These are phyloP conservation scores for Brassicogethes aeneus DNA, from an alignment of 2,888 invertebrate genomes.

Conservation along the genomic window DNA sequence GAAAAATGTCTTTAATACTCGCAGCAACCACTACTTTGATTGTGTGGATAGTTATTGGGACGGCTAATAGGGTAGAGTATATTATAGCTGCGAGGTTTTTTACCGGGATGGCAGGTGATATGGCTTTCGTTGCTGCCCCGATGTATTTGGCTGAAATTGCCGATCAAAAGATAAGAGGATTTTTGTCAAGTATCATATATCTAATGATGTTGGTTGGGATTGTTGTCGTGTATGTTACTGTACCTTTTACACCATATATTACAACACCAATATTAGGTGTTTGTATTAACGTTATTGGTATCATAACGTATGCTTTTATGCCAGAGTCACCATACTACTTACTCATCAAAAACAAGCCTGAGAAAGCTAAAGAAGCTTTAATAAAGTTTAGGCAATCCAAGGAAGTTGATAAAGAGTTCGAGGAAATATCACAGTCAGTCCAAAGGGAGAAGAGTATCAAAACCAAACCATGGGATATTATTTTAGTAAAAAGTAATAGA, in stretches of 20 bases:
- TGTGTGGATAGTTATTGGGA: slow-evolving; percentile 34
- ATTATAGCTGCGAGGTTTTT: slow-evolving; percentile 34
- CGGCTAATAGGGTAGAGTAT: slow-evolving; percentile 28
- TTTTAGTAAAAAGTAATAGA: slow-evolving; percentile 32
- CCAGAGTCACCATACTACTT: slow-evolving; percentile 38
- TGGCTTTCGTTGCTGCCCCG: slow-evolving; percentile 35
- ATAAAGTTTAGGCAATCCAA: slow-evolving; percentile 24
- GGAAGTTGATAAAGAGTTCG: slow-evolving; percentile 30
- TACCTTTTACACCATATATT: slow-evolving; percentile 31
- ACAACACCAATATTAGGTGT: slow-evolving; percentile 32
- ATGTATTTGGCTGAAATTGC: slow-evolving; percentile 39
- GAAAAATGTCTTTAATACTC: slow-evolving; percentile 32
- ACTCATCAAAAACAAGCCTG: slow-evolving; percentile 27
- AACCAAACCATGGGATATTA: slow-evolving; percentile 30
- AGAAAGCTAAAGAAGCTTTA: slow-evolving; percentile 29
- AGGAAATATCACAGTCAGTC: slow-evolving; percentile 32
- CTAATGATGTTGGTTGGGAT: slow-evolving; percentile 35
- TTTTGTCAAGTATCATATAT: slow-evolving; percentile 32
- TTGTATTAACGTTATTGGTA: slow-evolving; percentile 12
- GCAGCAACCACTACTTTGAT: slow-evolving; percentile 31
- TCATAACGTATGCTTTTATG: slow-evolving; percentile 34
- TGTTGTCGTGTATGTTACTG: slow-evolving; percentile 30
- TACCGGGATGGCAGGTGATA: slow-evolving; percentile 34
- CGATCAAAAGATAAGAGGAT: slow-evolving; percentile 34
- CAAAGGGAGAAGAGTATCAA: slow-evolving; percentile 31